These are phyloP conservation scores for Acrocephalus scirpaceus DNA, from an alignment of 2,797 vertebrate species.

Conservation along the genomic window DNA sequence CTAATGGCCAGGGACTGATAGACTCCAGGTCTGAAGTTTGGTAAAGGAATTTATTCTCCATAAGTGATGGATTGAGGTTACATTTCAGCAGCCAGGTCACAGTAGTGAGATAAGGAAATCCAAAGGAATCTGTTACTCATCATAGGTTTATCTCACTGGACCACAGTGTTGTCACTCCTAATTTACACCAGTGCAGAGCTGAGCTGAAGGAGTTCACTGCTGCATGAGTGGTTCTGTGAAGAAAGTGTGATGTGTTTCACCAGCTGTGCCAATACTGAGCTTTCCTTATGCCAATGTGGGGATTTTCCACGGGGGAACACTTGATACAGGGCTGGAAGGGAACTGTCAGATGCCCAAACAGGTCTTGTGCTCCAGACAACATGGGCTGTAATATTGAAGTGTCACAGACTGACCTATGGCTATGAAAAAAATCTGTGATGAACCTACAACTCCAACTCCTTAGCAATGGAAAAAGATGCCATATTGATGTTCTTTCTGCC, in stretches of 20 bases:
- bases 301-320: neutral
- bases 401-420: neutral
- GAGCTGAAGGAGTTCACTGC: neutral
- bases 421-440: neutral
- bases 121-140: neutral
- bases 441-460: neutral
- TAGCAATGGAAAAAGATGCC: neutral
- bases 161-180: neutral
- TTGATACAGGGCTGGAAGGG: neutral
- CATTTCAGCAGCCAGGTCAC: slow-evolving; percentile 29
- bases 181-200: neutral
- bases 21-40: neutral
- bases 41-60: slow-evolving; percentile 10
- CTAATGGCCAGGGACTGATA: neutral
- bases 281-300: neutral
- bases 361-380: neutral
- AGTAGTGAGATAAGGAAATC: slow-evolving; percentile 38
- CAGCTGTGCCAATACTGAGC: neutral
- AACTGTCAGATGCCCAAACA: neutral
- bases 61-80: slow-evolving; percentile 14
- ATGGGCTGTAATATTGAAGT: neutral
- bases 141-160: neutral
- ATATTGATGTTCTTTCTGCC: neutral
- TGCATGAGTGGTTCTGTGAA: neutral
- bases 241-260: neutral